Conservation (phyloP, 2,113 vertebrate species). For the Myotis davidii region DNA sequence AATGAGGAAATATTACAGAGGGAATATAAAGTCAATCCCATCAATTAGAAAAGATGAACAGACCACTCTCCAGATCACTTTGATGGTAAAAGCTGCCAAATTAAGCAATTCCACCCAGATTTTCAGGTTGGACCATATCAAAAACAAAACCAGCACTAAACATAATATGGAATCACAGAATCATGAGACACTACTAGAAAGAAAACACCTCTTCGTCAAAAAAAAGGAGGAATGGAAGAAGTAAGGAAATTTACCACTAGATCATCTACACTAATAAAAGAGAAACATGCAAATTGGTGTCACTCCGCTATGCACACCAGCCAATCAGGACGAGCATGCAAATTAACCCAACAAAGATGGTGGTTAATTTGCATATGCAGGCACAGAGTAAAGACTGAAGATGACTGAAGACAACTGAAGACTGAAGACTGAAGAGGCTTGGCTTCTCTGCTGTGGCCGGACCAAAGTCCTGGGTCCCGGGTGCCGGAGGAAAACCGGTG, state of each 20-base stretch:
- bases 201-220: not conserved
- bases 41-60: not conserved
- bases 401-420: too few species aligned
- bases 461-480: too few species aligned
- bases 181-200: not conserved
- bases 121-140: not conserved
- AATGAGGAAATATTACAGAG: not conserved
- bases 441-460: too few species aligned
- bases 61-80: not conserved
- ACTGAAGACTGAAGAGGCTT: too few species aligned
- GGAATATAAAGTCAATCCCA: not conserved
- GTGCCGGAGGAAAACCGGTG: too few species aligned
- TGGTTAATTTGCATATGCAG: too few species aligned
- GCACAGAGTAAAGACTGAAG: too few species aligned
- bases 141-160: not conserved
- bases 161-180: not conserved
- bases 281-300: too few species aligned
- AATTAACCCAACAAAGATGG: too few species aligned
- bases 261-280: not conserved
- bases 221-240: not conserved
- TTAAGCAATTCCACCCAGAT: not conserved
- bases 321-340: too few species aligned
- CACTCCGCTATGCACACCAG: too few species aligned
- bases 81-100: not conserved
- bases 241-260: not conserved